A percentile compares a stretch with the other conserved stretches of the same genome.
phyloP scores from a whole-genome alignment of 2,888 invertebrate species.

The Rhagonycha fulva region DNA sequence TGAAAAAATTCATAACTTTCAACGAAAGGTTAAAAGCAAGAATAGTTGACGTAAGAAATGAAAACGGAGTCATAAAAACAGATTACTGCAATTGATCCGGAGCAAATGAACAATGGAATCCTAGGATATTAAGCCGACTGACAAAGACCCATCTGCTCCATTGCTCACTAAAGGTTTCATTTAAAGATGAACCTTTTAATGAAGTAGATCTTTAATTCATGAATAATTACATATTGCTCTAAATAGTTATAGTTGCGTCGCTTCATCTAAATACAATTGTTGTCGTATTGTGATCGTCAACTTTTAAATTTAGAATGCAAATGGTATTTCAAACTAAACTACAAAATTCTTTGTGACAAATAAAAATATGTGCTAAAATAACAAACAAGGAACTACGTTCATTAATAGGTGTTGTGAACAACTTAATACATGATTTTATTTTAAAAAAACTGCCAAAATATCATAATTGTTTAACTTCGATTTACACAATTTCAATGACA shows the following conservation, averaged over 20 bases:
- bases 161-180: slow-evolving; percentile 28
- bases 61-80: slow-evolving; percentile 21
- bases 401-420: not conserved
- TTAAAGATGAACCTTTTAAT: slow-evolving; percentile 23
- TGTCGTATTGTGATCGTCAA: not conserved
- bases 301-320: not conserved
- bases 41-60: slow-evolving; percentile 18
- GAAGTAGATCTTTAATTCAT: slow-evolving; percentile 28
- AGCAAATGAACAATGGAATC: slow-evolving; percentile 41
- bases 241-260: not conserved
- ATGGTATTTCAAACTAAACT: not conserved
- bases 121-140: slow-evolving; percentile 36
- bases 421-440: not conserved
- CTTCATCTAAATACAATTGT: not conserved
- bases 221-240: slow-evolving; percentile 23
- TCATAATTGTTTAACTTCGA: too few relatives aligned
- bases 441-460: too few relatives aligned
- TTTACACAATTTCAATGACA: too few relatives aligned
- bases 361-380: not conserved
- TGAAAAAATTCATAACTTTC: not conserved
- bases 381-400: not conserved
- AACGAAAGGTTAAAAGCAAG: slow-evolving; percentile 10
- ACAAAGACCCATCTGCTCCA: slow-evolving; percentile 33
- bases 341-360: not conserved
- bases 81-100: slow-evolving; percentile 20